Percentiles rank a stretch among this genome's conserved stretches.
phyloP scores from a whole-genome alignment of 1,140 invertebrate genomes.

The Proales similis region DNA sequence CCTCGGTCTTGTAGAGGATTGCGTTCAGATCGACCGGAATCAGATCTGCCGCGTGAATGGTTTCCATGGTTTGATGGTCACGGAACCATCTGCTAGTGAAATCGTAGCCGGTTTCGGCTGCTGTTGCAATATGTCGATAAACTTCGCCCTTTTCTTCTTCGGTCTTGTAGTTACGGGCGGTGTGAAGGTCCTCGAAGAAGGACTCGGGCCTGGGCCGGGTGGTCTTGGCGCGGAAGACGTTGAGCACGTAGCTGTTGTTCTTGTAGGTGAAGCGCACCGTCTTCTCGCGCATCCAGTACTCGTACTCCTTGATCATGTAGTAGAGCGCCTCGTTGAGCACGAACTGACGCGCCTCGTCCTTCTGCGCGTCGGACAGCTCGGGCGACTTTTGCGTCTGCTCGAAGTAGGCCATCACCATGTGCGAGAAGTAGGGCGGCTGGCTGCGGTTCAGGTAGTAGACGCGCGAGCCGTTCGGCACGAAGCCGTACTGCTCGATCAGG shows the following conservation, averaged over 20 bases:
- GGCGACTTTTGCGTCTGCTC: background rate
- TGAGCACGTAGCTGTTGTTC: background rate
- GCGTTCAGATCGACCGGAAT: slow-evolving; percentile 78
- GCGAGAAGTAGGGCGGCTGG: slow-evolving; percentile 73
- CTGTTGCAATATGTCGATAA: slow-evolving; percentile 74
- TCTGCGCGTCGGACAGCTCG: background rate
- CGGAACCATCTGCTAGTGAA: slow-evolving; percentile 81
- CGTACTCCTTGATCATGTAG: slow-evolving; percentile 8
- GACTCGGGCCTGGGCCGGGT: slow-evolving; percentile 66
- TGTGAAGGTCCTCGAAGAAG: slow-evolving; percentile 63
- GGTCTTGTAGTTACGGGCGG: slow-evolving; percentile 37
- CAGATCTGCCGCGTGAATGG: slow-evolving; percentile 60
- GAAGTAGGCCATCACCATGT: slow-evolving; percentile 61
- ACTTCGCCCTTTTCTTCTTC: slow-evolving; percentile 57
- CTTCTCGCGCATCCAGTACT: slow-evolving; percentile 36
- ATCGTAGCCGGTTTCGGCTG: slow-evolving; percentile 87
- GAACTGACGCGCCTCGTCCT: background rate
- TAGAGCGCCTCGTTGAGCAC: background rate
- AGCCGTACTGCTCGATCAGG: slow-evolving; percentile 56
- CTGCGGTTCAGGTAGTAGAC: slow-evolving; percentile 75
- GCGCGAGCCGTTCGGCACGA: slow-evolving; percentile 80
- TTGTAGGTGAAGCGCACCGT: background rate
- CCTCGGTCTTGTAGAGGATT: slow-evolving; percentile 71
- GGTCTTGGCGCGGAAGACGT: background rate
- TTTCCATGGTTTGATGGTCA: slow-evolving; percentile 43